Evolutionary conservation across 2,888 invertebrate genomes (phyloP), one percentile per base, ranked within the genome.

Genomic region (Idaea biselata): DNA sequence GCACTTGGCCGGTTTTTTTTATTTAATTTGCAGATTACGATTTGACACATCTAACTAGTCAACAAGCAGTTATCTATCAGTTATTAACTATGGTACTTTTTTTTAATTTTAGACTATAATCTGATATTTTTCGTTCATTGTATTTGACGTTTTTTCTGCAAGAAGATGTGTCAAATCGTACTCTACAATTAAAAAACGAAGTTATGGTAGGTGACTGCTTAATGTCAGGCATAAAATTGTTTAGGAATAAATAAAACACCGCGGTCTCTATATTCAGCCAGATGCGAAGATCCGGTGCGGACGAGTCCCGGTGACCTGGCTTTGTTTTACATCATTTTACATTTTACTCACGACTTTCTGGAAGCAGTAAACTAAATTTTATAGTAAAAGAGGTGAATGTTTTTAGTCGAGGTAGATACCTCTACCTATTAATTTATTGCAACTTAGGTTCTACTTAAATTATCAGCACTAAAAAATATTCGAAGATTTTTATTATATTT

Each of bases 271-370:
- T 66, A 61, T 63, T 69, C 73, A 68, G 68, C 62, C 66, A 69
- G 70, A 63, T 65, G 67, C 68, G 56, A 58, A 68, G 70, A 69
- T 75, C 71, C 70, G 70, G 66, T 62, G 72, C 66, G 66, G 69
- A 69, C 70, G 68, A 70, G 78, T 75, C 70, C 76, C 76, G 77
- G 73, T 79, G 78, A 81, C 81, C 56, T 68, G 72, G 70, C 77
- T 76, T 71, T 68, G 73, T 70, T 79, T 74, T 69, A 79, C 11
- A 44, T 14, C 44, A 44, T 44, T 44, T 44, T 44, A 44, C 73
- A 68, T 44, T 44, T 44, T 44, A 44, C 73, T 68, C 69, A 63
- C 70, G 68, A 63, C 64, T 77, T 78, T 72, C 74, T 70, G 58
- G 68, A 73, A 79, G 72, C 69, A 64, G 63, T 70, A 72, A 77